Base-by-base conservation (phyloP, 23 tunicate species). In the Ascidia mentula region DNA sequence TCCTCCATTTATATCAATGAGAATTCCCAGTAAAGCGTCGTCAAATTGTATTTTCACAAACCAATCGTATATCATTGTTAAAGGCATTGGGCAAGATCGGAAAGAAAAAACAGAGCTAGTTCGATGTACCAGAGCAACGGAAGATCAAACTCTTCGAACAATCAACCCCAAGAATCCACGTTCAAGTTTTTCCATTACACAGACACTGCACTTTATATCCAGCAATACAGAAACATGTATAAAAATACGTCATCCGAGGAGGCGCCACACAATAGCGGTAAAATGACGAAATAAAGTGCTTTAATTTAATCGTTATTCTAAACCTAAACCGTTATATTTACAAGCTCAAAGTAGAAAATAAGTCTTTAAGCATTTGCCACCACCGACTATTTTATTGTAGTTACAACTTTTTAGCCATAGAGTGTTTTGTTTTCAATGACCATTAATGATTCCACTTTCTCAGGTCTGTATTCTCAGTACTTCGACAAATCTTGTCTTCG, bases 111-210 rank as follows among this genome's bases (percentile, higher is more conserved):
- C 65, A 53, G 13, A 42, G 53, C 53, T 9, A 42, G 53, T 42
- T 12, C 53, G 15, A 15, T 42, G 53, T 9, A 42, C 15, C 12
- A 42, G 15, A 42, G 53, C 15, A 12, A 15, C 12, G 53, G 53
- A 9, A 9, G 15, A 9, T 12, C 53, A 42, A 9, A 12, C 15
- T 12, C 15, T 15, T 12, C 12, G 12, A 42, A 42, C 12, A 42
- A 42, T 15, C 15, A 12, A 42, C 79, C 6, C 8, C 30, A 6
- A 8, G 72, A 31, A 12, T 26, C 72, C 15, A 31, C 37, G 37
- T 89, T 65, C 77, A 84, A 76, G 37, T 89, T 89, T 59, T 89
- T 83, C 59, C 95, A 89, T 37, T 89, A 89, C 82, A 76, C 95
- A 4, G 89, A 89, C 70, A 73, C 79, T 32, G 80, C 80, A 6